Base-by-base conservation (phyloP, 1,140 invertebrate species). In the Pygmarrhopalites habei region DNA sequence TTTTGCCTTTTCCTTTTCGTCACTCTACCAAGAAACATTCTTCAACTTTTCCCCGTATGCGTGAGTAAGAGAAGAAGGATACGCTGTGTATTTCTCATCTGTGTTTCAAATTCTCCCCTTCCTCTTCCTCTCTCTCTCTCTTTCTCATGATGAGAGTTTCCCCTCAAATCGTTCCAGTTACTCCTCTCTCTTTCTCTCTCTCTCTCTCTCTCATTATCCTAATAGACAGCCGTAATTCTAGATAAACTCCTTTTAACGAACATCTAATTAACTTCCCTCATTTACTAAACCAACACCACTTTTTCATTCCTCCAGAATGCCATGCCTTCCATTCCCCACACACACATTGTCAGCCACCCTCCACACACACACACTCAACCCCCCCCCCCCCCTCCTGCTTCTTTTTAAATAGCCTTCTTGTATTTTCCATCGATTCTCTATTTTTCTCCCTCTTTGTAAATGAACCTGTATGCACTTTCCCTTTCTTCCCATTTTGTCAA, bases 161-260 rank as follows among this genome's bases (percentile, higher is more conserved):
- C 49, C 49, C 25, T 52, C 28, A 52, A 52, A 25, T 52, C 49
- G 46, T 19, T 49, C 46, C 46, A 49, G 23, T 7, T 46, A 35
- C 41, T 14, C 28, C 44, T n/a, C 32, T 56, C 32, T 32, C 17
- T 32, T 56, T 21, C 28, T 29, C 32, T n/a, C 53, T 32, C 4
- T 4, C 28, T 30, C 28, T 7, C 44, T 5, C 5, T 19, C 23
- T 32, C 29, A 56, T 56, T 56, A 41, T n/a, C 2, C 26, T 56
- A 41, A 56, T 56, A 41, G 53, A 52, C 10, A 26, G 14, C 7
- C 28, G 14, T 52, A 52, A 52, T 29, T 52, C 49, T 26, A 52
- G 23, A 52, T 52, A 52, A 52, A 52, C 21, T 52, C 49, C 28
- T 52, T n/a, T n/a, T 52, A 52, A 52, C 49, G 49, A 52, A 52